Percentiles rank a stretch among this genome's conserved stretches.
phyloP scores from a whole-genome alignment of 2,888 invertebrate genomes.

The Philereme vetulata region DNA sequence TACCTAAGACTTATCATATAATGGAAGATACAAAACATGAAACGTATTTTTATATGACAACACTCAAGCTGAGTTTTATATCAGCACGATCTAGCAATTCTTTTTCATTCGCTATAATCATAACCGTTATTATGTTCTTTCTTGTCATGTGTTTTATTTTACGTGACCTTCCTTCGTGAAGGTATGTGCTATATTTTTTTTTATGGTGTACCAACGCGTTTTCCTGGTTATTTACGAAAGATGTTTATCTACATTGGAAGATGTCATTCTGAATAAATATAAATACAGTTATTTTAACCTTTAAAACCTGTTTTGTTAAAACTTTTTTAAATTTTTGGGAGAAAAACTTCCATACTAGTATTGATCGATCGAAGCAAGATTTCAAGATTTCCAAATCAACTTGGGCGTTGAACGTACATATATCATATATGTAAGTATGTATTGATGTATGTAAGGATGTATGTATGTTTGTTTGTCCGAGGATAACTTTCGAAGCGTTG shows the following conservation, averaged over 20 bases:
- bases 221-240: background rate
- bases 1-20: slow-evolving; percentile 24
- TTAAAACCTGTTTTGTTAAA: no score
- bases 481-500: no score
- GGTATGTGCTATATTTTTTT: slow-evolving; percentile 12
- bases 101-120: slow-evolving; percentile 41
- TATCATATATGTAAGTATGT: no score
- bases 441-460: no score
- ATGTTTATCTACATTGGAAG: background rate
- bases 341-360: no score
- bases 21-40: slow-evolving; percentile 31
- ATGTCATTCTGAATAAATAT: no score
- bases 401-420: no score
- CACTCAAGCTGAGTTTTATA: slow-evolving; percentile 37
- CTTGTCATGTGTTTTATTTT: slow-evolving; percentile 36
- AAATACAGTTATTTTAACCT: no score
- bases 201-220: slow-evolving; percentile 7
- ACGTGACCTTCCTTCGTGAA: slow-evolving; percentile 29
- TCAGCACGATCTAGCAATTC: slow-evolving; percentile 41
- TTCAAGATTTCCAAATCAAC: no score
- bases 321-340: no score
- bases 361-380: no score
- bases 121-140: slow-evolving; percentile 39
- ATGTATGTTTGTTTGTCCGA: no score
- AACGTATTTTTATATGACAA: slow-evolving; percentile 39